A percentile compares a stretch with the other conserved stretches of the same genome.
These are phyloP conservation scores for Carabus problematicus DNA, from an alignment of 2,888 invertebrate species.

Conservation along the genomic window DNA sequence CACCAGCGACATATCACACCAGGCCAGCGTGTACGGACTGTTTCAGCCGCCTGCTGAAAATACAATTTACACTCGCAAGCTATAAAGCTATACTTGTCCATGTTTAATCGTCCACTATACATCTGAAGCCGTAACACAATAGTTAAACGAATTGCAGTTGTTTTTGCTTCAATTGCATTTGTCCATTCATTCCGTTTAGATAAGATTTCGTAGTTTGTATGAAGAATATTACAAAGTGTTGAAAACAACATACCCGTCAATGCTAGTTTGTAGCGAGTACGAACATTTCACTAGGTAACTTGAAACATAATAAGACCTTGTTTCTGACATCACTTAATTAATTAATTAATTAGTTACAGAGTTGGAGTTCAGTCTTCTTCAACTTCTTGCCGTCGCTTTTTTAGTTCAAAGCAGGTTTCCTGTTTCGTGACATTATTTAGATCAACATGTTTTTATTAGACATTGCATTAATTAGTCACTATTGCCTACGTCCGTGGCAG, in stretches of 20 bases:
- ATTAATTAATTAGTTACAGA: conserved; percentile 23
- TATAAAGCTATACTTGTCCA: too few species aligned
- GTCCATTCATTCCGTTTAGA: background rate
- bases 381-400: conserved; percentile 12
- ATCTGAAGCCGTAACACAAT: background rate
- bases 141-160: background rate
- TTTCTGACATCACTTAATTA: conserved; percentile 26
- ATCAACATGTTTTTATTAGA: conserved; percentile 17
- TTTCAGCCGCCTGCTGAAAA: too few species aligned
- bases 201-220: background rate
- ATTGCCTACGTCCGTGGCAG: too few species aligned
- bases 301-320: conserved; percentile 17
- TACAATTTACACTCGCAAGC: too few species aligned
- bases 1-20: too few species aligned
- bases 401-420: conserved; percentile 16
- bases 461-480: conserved; percentile 20
- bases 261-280: too few species aligned
- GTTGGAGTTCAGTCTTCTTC: conserved; percentile 14
- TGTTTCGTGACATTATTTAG: conserved; percentile 4
- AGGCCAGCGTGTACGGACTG: too few species aligned
- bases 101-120: too few species aligned
- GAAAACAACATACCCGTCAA: background rate
- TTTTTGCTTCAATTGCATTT: background rate
- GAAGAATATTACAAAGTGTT: background rate
- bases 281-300: conserved; percentile 10